Evolutionary conservation across 2,113 vertebrate species (phyloP).

Genomic region (Athene noctua): DNA sequence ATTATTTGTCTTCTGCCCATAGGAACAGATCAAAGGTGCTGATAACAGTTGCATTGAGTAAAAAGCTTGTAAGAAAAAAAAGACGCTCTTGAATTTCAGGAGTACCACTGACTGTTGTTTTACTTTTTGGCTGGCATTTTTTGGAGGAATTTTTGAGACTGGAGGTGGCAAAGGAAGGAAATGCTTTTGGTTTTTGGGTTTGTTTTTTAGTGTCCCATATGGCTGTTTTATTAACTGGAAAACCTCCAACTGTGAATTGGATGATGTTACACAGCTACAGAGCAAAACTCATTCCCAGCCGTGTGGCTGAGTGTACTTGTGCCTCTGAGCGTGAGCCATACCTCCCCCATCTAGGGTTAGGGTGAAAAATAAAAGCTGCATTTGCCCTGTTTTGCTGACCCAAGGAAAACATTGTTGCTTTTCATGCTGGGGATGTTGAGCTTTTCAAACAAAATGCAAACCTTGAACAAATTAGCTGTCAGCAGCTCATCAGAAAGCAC

Average conservation of each 20-base stretch:
- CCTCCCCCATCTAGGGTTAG: background rate
- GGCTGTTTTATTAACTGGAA: background rate
- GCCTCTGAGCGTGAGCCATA: background rate
- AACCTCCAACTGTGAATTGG: constrained; percentile 43
- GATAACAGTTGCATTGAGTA: background rate
- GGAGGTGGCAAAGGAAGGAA: background rate
- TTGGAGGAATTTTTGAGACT: background rate
- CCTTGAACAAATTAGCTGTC: background rate
- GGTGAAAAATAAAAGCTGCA: background rate
- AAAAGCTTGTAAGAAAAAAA: background rate
- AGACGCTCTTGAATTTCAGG: background rate
- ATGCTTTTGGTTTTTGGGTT: background rate
- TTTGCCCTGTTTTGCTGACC: constrained; percentile 2
- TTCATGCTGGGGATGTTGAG: background rate
- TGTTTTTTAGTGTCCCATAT: constrained; percentile 23
- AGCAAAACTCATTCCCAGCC: constrained; percentile 1
- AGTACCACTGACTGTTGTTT: background rate
- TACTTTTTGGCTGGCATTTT: background rate
- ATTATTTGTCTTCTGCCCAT: background rate
- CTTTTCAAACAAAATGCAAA: background rate
- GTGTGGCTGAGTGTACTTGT: background rate
- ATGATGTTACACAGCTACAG: constrained; percentile 29
- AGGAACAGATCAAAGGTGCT: background rate
- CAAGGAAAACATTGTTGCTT: background rate
- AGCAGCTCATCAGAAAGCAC: background rate